Evolutionary conservation across 2,113 vertebrate species (phyloP).

Genomic region (Dunckerocampus dactyliophorus): DNA sequence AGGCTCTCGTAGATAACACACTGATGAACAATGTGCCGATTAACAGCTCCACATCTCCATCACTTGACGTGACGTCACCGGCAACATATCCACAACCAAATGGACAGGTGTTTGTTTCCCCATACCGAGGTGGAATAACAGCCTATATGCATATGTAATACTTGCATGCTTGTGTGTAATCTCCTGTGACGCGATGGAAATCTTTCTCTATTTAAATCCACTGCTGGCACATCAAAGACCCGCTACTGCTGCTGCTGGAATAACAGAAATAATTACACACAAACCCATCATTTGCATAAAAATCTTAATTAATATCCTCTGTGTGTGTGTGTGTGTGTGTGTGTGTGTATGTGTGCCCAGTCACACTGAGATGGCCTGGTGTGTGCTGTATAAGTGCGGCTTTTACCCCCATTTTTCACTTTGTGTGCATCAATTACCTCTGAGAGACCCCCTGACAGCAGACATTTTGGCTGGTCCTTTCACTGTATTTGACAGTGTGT

Average conservation of each 20-base stretch:
- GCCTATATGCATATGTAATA: conserved; percentile 6
- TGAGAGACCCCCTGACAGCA: background rate
- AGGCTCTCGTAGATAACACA: conserved; percentile 40
- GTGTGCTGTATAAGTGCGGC: conserved; percentile 9
- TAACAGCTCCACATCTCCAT: conserved; percentile 16
- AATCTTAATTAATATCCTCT: conserved; percentile 93
- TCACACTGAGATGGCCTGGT: conserved; percentile 37
- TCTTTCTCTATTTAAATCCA: conserved; percentile 95
- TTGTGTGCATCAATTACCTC: conserved; percentile 20
- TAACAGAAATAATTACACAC: conserved; percentile 96
- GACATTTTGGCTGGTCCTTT: background rate
- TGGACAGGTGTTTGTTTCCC: conserved; percentile 34
- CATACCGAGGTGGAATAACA: conserved; percentile 39
- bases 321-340: conserved; percentile 52
- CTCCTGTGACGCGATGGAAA: conserved; percentile 84
- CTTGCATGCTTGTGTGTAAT: conserved; percentile 48
- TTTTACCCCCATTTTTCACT: conserved; percentile 8
- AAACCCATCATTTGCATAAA: conserved; percentile 94
- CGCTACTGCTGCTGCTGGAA: conserved; percentile 73
- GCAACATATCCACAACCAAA: conserved; percentile 29
- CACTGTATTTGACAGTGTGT: no score
- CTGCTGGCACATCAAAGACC: conserved; percentile 92
- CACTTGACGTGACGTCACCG: conserved; percentile 19
- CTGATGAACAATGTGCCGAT: conserved; percentile 53
- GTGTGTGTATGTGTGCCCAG: conserved; percentile 51